These are phyloP conservation scores for Lycaon pictus DNA, from an alignment of 2,113 vertebrate genomes.

Conservation along the genomic window DNA sequence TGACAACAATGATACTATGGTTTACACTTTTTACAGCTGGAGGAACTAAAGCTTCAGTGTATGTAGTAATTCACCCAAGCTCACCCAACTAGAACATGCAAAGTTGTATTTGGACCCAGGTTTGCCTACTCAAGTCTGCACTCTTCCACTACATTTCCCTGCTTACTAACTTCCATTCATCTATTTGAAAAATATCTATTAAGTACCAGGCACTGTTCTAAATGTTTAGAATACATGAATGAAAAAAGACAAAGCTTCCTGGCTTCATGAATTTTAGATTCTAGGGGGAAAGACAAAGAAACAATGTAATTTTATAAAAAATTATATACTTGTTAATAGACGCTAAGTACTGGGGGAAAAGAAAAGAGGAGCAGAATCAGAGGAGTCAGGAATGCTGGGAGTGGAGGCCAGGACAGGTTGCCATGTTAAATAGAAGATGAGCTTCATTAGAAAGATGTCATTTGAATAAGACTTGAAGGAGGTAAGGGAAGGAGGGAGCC, in stretches of 20 bases:
- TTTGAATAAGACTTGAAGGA: background rate
- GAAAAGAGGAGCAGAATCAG: background rate
- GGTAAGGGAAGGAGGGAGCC: background rate
- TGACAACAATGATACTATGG: background rate
- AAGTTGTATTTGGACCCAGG: background rate
- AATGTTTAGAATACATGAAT: background rate
- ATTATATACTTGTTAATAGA: background rate
- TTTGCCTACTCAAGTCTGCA: background rate
- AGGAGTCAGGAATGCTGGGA: background rate
- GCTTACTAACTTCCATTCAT: background rate
- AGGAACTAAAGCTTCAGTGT: background rate
- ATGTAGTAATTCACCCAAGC: background rate
- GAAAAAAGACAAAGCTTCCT: background rate
- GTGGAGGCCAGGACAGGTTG: background rate
- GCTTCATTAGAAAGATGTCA: background rate
- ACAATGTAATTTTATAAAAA: background rate
- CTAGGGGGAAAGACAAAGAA: background rate
- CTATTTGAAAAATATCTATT: slow-evolving; percentile 13
- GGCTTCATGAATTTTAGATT: background rate
- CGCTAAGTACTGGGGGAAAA: background rate
- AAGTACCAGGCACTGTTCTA: background rate
- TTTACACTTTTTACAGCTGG: background rate
- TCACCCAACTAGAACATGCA: background rate
- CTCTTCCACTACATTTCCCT: background rate
- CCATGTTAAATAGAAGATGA: background rate